A percentile compares a stretch with the other conserved stretches of the same genome.
phyloP scores from a whole-genome alignment of 2,888 invertebrate genomes.

The Heliconius ismenius region DNA sequence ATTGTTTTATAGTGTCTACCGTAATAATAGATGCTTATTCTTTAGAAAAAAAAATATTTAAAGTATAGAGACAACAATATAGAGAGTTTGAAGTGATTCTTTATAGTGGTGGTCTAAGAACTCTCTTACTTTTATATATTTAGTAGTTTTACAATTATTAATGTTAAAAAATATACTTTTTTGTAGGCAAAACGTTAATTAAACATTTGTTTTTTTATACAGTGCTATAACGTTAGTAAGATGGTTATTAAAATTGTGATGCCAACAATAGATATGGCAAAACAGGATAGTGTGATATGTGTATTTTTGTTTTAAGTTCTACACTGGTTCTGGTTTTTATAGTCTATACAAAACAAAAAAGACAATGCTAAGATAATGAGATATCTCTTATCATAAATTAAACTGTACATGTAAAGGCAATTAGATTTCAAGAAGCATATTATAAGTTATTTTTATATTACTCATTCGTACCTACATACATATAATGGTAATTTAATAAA shows the following conservation, averaged over 20 bases:
- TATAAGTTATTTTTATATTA: neutral
- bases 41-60: neutral
- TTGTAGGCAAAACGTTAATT: conserved; percentile 31
- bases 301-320: conserved; percentile 25
- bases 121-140: neutral
- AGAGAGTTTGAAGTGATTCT: too few species aligned
- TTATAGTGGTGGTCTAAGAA: neutral
- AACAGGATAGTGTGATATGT: conserved; percentile 25
- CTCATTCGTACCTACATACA: neutral
- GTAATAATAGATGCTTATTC: neutral
- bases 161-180: neutral
- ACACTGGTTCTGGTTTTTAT: conserved; percentile 31
- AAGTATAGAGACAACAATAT: neutral
- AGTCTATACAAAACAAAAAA: conserved; percentile 34
- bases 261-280: conserved; percentile 31
- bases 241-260: conserved; percentile 34
- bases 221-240: conserved; percentile 13
- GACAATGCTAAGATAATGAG: conserved; percentile 32
- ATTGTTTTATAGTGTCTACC: too few species aligned
- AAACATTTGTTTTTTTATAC: conserved; percentile 21
- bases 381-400: conserved; percentile 29
- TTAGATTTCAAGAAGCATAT: conserved; percentile 16
- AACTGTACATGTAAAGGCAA: conserved; percentile 30
- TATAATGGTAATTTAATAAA: neutral
- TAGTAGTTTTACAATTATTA: neutral